Conservation (phyloP, 1,140 invertebrate genomes). For the Oncopodura yosiiana region DNA sequence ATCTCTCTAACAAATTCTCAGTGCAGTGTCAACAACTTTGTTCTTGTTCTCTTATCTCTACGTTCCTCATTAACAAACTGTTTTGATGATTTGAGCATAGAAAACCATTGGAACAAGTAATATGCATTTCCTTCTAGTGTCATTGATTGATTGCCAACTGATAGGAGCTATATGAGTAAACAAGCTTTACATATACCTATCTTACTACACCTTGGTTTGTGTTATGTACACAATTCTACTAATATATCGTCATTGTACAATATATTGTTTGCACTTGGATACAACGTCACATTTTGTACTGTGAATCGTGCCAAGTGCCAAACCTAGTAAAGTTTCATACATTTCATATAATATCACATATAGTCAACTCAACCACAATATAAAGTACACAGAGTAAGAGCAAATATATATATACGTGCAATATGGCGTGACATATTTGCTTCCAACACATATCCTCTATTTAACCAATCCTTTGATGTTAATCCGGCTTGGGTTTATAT, state of each 20-base stretch:
- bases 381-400: no score
- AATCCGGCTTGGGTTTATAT: no score
- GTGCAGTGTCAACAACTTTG: not conserved
- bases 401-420: no score
- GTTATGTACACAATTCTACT: not conserved
- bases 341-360: not conserved
- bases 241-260: not conserved
- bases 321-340: not conserved
- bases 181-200: not conserved
- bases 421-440: no score
- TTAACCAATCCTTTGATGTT: no score
- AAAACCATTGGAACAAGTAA: slow-evolving; percentile 4
- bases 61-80: no score
- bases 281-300: not conserved
- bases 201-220: not conserved
- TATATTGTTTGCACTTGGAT: not conserved
- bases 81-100: not conserved
- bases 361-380: no score
- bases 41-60: not conserved
- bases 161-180: slow-evolving; percentile 2
- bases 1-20: slow-evolving; percentile 1
- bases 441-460: no score
- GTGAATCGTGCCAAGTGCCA: not conserved
- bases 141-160: slow-evolving; percentile 23
- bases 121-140: slow-evolving; percentile 12